Evolutionary conservation across 2,888 invertebrate species (phyloP).

Genomic region (Biston betularia): DNA sequence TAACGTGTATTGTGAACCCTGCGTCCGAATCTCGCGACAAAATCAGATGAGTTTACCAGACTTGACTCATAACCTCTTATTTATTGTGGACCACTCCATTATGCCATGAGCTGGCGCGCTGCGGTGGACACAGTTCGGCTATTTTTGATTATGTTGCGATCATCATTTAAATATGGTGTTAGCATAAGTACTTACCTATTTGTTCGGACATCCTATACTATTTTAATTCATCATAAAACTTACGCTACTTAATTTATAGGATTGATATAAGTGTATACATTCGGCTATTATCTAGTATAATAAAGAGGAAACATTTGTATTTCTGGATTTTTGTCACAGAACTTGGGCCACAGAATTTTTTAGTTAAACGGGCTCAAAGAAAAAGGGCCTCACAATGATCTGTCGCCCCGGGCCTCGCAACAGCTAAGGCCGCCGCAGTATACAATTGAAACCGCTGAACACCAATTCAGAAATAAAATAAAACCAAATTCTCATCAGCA

Average conservation of each 20-base stretch:
- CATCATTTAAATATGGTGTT: slow-evolving; percentile 17
- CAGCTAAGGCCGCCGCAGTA: no score
- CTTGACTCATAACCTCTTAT: slow-evolving; percentile 65
- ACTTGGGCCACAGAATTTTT: no score
- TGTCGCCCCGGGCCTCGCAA: no score
- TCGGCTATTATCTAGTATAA: no score
- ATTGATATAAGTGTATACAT: no score
- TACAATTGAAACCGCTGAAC: no score
- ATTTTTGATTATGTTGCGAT: slow-evolving; percentile 40
- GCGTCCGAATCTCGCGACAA: slow-evolving; percentile 49
- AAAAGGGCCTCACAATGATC: no score
- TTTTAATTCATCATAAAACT: background rate
- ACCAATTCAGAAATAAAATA: slow-evolving; percentile 26
- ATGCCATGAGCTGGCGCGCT: slow-evolving; percentile 32
- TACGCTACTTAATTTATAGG: no score
- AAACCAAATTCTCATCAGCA: slow-evolving; percentile 31
- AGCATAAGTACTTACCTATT: background rate
- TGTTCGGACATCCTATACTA: background rate
- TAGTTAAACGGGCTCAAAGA: no score
- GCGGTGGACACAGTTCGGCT: slow-evolving; percentile 49
- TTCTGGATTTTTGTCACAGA: no score
- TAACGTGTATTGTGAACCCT: slow-evolving; percentile 45
- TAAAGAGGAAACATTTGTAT: no score
- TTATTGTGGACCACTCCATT: slow-evolving; percentile 71
- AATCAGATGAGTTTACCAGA: slow-evolving; percentile 66